Evolutionary conservation across 2,113 vertebrate species (phyloP), one percentile per base, ranked within the genome.

Genomic region (Toxotes chatareus): DNA sequence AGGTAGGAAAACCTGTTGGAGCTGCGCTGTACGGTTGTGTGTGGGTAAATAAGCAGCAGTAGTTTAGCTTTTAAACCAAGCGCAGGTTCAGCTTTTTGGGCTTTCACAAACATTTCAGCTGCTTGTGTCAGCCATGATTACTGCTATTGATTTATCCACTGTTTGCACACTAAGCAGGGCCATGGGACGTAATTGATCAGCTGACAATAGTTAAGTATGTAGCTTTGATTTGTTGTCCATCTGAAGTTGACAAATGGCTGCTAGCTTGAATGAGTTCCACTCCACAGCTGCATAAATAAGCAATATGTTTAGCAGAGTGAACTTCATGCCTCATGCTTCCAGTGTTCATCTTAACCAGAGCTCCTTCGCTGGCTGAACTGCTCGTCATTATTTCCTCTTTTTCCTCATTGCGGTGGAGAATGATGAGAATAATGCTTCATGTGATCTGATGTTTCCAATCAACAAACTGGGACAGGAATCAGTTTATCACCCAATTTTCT

Each of bases 221-320:
- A 61, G 38, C 66, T 89, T 75, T 83, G 65, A 83, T 81, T 90
- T 82, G 23, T 63, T 79, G 70, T 79, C 76, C 67, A 76, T 73
- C 21, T 77, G 31, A 76, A 63, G 21, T 7, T 67, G 75, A 78
- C 63, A 21, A 34, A 67, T 73, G 74, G 62, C 76, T 40, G 21
- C 62, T 57, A 21, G 66, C 34, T 46, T 13, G 11, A 82, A 66
- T 23, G 17, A 42, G 21, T 19, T 56, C 7, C 10, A n/a, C 23
- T 23, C 4, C 21, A 2, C 3, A 44, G 13, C 27, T 49, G 12
- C 47, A 59, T 13, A 38, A 47, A 66, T 40, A 44, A 56, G 4
- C 34, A 67, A 44, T 53, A 42, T 34, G 36, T 27, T 76, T 5
- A 4, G 10, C 27, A 12, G 53, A 11, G 19, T n/a, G 13, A 70